Percentiles rank a stretch among this genome's conserved stretches.
Conservation (phyloP, 2,888 invertebrate species). For the Macrophya alboannulata region DNA sequence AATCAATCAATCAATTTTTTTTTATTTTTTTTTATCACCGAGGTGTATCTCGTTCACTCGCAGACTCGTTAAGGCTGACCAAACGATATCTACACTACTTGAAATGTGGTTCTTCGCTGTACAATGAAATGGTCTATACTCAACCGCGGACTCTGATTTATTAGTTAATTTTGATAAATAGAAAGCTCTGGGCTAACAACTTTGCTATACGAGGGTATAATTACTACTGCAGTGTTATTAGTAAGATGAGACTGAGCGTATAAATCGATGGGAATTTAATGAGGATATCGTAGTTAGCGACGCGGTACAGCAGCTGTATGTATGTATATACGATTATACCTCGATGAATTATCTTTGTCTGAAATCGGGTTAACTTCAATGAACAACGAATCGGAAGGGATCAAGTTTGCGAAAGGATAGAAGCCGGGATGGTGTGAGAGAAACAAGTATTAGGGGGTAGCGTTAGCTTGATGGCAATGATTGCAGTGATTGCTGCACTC, state of each 20-base stretch:
- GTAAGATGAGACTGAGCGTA: background rate
- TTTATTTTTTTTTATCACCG: background rate
- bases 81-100: background rate
- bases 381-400: slow-evolving; percentile 36
- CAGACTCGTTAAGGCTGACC: background rate
- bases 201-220: background rate
- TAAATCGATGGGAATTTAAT: slow-evolving; percentile 9
- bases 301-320: background rate
- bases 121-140: background rate
- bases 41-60: background rate
- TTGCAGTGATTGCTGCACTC: slow-evolving; percentile 54
- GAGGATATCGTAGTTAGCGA: background rate
- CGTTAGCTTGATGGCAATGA: slow-evolving; percentile 42
- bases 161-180: background rate
- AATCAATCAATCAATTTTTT: background rate
- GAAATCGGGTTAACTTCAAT: slow-evolving; percentile 2
- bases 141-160: background rate
- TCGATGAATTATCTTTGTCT: slow-evolving; percentile 34
- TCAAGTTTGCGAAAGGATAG: slow-evolving; percentile 22
- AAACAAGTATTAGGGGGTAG: slow-evolving; percentile 37
- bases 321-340: background rate
- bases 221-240: background rate
- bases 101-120: background rate
- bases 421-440: slow-evolving; percentile 10
- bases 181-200: background rate